phyloP scores from a whole-genome alignment of 1,140 invertebrate species.

The Sycophila sp. region DNA sequence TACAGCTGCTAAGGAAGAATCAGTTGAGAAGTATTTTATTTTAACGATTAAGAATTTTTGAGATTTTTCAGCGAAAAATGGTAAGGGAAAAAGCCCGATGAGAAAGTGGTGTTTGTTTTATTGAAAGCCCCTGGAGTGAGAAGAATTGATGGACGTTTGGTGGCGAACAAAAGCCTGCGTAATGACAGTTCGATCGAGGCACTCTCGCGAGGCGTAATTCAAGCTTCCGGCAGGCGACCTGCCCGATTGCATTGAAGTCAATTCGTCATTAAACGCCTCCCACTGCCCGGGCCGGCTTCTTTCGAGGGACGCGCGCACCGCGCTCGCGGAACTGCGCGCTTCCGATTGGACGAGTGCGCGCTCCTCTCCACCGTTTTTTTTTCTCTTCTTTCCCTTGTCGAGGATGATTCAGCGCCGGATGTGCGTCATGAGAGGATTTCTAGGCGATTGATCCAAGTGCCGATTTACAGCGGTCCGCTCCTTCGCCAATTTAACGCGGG shows the following conservation, averaged over 20 bases:
- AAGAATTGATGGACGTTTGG: not conserved
- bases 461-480: not conserved
- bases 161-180: constrained; percentile 13
- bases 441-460: constrained; percentile 57
- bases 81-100: not conserved
- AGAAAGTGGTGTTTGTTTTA: not conserved
- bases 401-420: constrained; percentile 47
- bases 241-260: constrained; percentile 27
- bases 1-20: too few species aligned
- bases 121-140: not conserved
- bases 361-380: constrained; percentile 19
- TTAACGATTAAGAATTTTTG: too few species aligned
- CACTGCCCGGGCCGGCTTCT: constrained; percentile 26
- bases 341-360: constrained; percentile 56
- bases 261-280: constrained; percentile 43
- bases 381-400: constrained; percentile 6
- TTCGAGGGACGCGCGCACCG: not conserved
- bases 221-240: constrained; percentile 32
- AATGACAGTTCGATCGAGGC: constrained; percentile 31
- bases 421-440: constrained; percentile 59
- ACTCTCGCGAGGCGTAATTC: constrained; percentile 14
- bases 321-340: constrained; percentile 49
- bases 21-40: too few species aligned
- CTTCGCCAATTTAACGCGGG: constrained; percentile 9
- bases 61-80: too few species aligned